Evolutionary conservation across 2,888 invertebrate species (phyloP).

Genomic region (Uloborus plumipes): DNA sequence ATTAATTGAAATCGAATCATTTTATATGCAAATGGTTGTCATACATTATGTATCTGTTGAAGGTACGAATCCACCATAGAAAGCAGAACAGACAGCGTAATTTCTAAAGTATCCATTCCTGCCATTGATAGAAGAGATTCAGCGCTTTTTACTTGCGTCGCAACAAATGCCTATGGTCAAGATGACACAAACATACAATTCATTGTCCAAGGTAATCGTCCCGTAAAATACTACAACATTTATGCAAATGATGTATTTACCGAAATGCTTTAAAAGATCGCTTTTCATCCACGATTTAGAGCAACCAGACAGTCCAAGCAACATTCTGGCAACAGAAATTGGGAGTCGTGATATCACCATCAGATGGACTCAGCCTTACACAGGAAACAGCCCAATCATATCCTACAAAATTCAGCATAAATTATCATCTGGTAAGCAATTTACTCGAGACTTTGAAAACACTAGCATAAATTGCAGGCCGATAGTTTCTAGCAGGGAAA

Average conservation of each 20-base stretch:
- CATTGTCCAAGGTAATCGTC: slow-evolving; percentile 84
- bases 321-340: slow-evolving; percentile 63
- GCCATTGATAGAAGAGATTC: slow-evolving; percentile 90
- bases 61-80: slow-evolving; percentile 79
- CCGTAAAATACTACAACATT: no score
- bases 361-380: slow-evolving; percentile 65
- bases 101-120: slow-evolving; percentile 90
- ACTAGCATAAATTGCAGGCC: no score
- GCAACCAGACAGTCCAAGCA: slow-evolving; percentile 66
- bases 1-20: no score
- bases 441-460: background rate
- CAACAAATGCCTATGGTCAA: slow-evolving; percentile 92
- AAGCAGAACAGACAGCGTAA: slow-evolving; percentile 83
- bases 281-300: slow-evolving; percentile 43
- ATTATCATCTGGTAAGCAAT: slow-evolving; percentile 42
- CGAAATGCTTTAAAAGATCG: no score
- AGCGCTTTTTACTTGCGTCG: slow-evolving; percentile 90
- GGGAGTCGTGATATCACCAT: slow-evolving; percentile 62
- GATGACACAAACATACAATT: slow-evolving; percentile 96
- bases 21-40: no score
- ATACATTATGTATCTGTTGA: slow-evolving; percentile 26
- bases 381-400: slow-evolving; percentile 65
- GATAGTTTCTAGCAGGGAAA: no score
- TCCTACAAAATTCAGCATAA: slow-evolving; percentile 65
- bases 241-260: no score